Evolutionary conservation across 1,140 invertebrate species (phyloP).

Genomic region (Pygmarrhopalites habei): DNA sequence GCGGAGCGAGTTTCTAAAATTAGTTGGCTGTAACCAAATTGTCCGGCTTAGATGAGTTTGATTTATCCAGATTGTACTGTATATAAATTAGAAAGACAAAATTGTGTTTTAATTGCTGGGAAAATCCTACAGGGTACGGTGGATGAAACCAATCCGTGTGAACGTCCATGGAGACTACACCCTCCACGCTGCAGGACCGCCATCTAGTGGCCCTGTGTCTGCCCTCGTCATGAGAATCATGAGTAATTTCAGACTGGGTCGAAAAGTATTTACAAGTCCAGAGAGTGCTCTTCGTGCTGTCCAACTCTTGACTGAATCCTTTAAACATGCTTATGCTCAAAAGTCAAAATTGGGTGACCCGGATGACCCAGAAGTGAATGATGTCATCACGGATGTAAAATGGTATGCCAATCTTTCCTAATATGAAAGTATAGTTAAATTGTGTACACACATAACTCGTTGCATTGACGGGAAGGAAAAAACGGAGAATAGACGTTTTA

Average conservation of each 20-base stretch:
- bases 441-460: no score
- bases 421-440: no score
- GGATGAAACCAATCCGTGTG: conserved; percentile 56
- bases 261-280: neutral
- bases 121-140: conserved; percentile 50
- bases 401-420: no score
- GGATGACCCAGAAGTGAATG: no score
- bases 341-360: conserved; percentile 78
- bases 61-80: no score
- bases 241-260: conserved; percentile 57
- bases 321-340: conserved; percentile 85
- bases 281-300: conserved; percentile 47
- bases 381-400: conserved; percentile 58
- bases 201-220: conserved; percentile 70
- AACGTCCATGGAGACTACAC: conserved; percentile 53
- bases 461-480: no score
- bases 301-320: conserved; percentile 80
- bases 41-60: no score
- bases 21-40: no score
- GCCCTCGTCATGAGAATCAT: conserved; percentile 76
- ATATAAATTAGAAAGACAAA: no score
- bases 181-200: conserved; percentile 65
- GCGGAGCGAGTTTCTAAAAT: no score
- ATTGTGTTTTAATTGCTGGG: no score
- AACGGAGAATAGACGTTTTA: no score